Evolutionary conservation across 2,113 vertebrate genomes (phyloP), one percentile per base, ranked within the genome.

Genomic region (Ageneiosus marmoratus): DNA sequence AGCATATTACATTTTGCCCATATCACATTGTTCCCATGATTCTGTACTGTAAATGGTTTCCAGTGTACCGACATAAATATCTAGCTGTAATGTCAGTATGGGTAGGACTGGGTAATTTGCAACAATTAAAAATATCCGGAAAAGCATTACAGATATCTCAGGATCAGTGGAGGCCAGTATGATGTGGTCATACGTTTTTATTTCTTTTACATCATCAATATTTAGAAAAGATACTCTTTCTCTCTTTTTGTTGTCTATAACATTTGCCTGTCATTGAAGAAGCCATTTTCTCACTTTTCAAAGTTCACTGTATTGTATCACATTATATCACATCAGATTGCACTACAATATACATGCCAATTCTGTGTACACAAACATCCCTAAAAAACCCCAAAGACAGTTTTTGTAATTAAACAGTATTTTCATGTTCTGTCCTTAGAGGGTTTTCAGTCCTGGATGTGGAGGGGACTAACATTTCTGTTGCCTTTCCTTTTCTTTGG

Each of bases 401-500:
- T 46, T 41, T 55, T 44, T 74, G 16, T 48, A 48, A 44, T 55
- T 0, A 44, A 8, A 48, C 11, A 29, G 44, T 44, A 24, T 60
- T 20, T n/a, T 5, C 18, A 34, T 79, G 44, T n/a, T 44, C 86
- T 73, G 51, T 69, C 1, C 83, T 70, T 93, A 99, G 98, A 99
- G 93, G 98, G 98, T 37, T 99, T 99, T 93, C 98, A 99, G 93
- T 99, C 97, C 20, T 99, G 98, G 98, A 99, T 99, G 98, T 99
- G 98, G 96, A 93, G 97, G 85, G 97, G 97, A 34, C 91, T 99
- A 87, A 98, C 96, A 50, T 99, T 99, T 89, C 93, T 99, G 62
- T 94, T 99, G 55, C 98, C 98, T 3, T 98, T 99, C 88, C 92
- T 99, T 76, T 99, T 99, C 93, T 97, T 98, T 0, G 96, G 97